Base-by-base conservation (phyloP, 2,797 vertebrate species). In the Phrynocephalus vlangalii region DNA sequence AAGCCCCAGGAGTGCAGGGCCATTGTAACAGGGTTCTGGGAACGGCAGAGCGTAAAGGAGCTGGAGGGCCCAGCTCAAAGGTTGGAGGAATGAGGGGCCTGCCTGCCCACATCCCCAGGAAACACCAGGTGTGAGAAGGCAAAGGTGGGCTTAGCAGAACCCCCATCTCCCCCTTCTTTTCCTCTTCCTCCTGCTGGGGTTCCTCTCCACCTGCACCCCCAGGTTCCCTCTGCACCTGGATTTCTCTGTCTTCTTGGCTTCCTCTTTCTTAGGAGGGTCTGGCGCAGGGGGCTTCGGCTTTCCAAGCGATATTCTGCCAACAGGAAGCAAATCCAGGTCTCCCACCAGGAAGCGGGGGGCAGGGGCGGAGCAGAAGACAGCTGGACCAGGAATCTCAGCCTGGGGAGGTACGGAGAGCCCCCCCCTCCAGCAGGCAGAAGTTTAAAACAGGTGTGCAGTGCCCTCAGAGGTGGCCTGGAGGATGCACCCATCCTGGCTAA, bases 221-320 rank as follows among this genome's bases (percentile, higher is more conserved):
- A 11, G 11, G 63, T 66, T 44, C 38, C 70, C 20, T 3, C 28
- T 30, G 10, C 72, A 75, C 18, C 48, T n/a, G 48, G 26, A 6
- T n/a, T 67, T 75, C n/a, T 85, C 83, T 1, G 0, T n/a, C 24
- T 52, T 68, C 56, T 66, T 73, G 7, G 48, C 77, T 10, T 80
- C 38, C 1, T n/a, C 26, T 38, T 38, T 76, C 79, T 77, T 83
- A 1, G 56, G 0, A 0, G 87, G 77, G 5, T 26, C 82, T 1
- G 75, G 82, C 5, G 38, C 38, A 0, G 77, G n/a, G 67, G 87
- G 9, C 20, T 86, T 86, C 18, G 83, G 28, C 86, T 78, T 79
- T 24, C 87, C 68, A 3, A 87, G 80, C 1, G 86, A 20, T 48
- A 87, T 83, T 26, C 86, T 87, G 87, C 44, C 82, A 80, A 75